Base-by-base conservation (phyloP, 2,113 vertebrate genomes). In the Phodopus roborovskii region DNA sequence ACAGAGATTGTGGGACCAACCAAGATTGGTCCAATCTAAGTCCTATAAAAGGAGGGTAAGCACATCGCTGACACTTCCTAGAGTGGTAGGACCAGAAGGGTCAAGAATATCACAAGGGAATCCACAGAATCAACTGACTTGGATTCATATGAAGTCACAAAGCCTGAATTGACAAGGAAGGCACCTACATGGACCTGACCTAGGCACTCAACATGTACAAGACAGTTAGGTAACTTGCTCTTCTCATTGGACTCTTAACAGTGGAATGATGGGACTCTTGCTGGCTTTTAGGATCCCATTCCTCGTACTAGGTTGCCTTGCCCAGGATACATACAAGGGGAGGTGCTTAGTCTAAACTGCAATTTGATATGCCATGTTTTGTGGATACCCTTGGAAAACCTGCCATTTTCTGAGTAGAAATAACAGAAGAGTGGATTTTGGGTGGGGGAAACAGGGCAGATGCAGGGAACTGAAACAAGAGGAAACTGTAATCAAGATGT, bases 391-490 rank as follows among this genome's bases (percentile, higher is more conserved):
- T 13, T 16, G 24, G 12, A 5, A 22, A 3, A 12, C 2, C 24
- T 48, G 26, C 0, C 2, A 64, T 64, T 28, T 75, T 75, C 74
- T 75, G 42, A 75, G 45, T 11, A 15, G 42, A 75, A 75, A 48
- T 12, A 75, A 24, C 13, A 22, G 3, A 45, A 11, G 15, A 75
- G 30, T 19, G 3, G 20, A 48, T 82, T 12, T n/a, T 9, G 3
- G 36, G 53, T n/a, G n/a, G n/a, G 0, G 3, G 2, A 24, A n/a
- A 5, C 22, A 1, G 6, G 10, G 15, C 0, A 28, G 24, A 64
- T 3, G 19, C 28, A 10, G 62, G 62, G 62, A 64, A 64, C 9
- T 11, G 9, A 3, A 10, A 64, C 3, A 64, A 64, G 26, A 64
- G 62, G 62, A 64, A 24, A 64, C 62, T 64, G 24, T 0, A 26